Base-by-base conservation (phyloP, 2,797 vertebrate genomes). In the Hemitrygon akajei region DNA sequence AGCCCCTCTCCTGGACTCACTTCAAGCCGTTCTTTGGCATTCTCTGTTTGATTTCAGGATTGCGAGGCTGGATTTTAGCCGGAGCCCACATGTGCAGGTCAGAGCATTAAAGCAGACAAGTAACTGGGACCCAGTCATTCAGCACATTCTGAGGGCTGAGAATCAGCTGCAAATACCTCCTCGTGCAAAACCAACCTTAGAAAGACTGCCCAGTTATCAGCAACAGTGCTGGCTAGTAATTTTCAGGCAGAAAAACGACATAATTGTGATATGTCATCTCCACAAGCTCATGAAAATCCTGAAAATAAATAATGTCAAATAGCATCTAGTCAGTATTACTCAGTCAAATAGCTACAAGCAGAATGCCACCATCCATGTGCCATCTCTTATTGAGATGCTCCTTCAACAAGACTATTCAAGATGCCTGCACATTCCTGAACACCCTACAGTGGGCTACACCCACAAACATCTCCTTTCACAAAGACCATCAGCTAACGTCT, bases 401-500 rank as follows among this genome's bases (percentile, higher is more conserved):
- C 47, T 93, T 77, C 94, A 47, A 93, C 94, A 94, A 58, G 94
- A 30, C 10, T 73, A 93, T 30, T 14, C 12, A 82, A 63, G n/a
- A 25, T 18, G 58, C n/a, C 58, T n/a, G 14, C 27, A 34, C 30
- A 2, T 40, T 63, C 18, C 20, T 37, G 11, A 10, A 30, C 30
- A 89, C 34, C 5, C n/a, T 16, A 27, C 95, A 96, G 97, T 79
- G 47, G 3, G 40, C 40, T 93, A 4, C 9, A 27, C 27, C 56
- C 66, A 80, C 47, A 93, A 56, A 16, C 94, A n/a, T 73, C 37
- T n/a, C 37, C 58, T 63, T 77, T 81, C 34, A 73, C 40, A 37
- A n/a, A 5, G 25, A 1, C 66, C 75, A 34, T 73, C 18, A 93
- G 12, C 63, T 93, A 25, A 94, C 75, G 34, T 16, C 37, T 66